Base-by-base conservation (phyloP, 2,888 invertebrate genomes). In the Carpatolechia fugitivella region DNA sequence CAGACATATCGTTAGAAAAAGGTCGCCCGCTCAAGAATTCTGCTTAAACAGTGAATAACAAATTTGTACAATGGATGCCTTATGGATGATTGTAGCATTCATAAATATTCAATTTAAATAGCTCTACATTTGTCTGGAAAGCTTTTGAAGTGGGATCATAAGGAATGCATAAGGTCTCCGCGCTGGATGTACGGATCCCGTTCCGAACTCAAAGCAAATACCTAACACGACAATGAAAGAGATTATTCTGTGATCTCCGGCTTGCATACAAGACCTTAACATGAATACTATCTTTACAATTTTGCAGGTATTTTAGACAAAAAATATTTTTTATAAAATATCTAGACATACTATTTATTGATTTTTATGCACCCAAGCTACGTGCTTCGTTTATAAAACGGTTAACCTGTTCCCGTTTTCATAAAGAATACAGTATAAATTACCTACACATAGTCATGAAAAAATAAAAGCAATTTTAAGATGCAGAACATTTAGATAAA, bases 51-150 rank as follows among this genome's bases (percentile, higher is more conserved):
- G 72, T 81, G 82, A 83, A 84, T 82, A 84, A 80, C 74, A 78
- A 74, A 82, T 78, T 79, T 78, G 68, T 71, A 80, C 78, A 82
- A 82, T 82, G 80, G 74, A 81, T 77, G 75, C 73, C 18, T 41
- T 11, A 20, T 18, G 16, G 40, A 10, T 79, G 24, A 24, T 24
- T 24, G 24, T 24, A 24, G 77, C 76, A 76, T 77, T 79, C 77
- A 81, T 82, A 78, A 85, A 86, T 85, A 85, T 85, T 85, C 80
- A 67, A 85, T 85, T 79, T 79, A 80, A 82, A 83, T 80, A 76
- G 80, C 82, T 74, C 76, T 74, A 82, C 82, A 82, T 85, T 85
- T 83, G 80, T 82, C 79, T 80, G 76, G 74, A 82, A 83, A 82
- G 82, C 80, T 77, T 80, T 72, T 57, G 72, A 77, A 73, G 63